Base-by-base conservation (phyloP, 2,113 vertebrate species). In the Synchiropus splendidus region DNA sequence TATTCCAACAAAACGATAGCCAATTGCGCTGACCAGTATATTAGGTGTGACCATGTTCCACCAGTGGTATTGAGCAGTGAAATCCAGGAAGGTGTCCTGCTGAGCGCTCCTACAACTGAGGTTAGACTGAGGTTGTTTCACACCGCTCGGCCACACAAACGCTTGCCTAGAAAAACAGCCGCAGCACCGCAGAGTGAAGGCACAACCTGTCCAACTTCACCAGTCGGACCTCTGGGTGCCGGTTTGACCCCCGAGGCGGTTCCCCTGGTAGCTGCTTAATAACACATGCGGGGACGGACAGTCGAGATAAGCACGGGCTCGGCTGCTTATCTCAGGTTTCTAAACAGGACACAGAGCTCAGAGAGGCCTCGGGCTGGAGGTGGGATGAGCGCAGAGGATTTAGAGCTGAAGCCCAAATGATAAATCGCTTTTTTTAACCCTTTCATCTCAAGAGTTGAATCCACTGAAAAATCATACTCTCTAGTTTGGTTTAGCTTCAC, bases 111-210 rank as follows among this genome's bases (percentile, higher is more conserved):
- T 47, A 45, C 37, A 47, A 44, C 42, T 41, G 18, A 61, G 52
- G 52, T 53, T 33, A 38, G 31, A 18, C 18, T 15, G 51, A 65
- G 57, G 51, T 61, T 48, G 53, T 18, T 46, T 45, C 12, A 48
- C 56, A 59, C 59, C 67, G 54, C 48, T 27, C 9, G 6, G 46
- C 48, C 48, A 43, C 31, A 59, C 58, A 36, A 48, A 48, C 21
- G 61, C 44, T 42, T 40, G 52, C 55, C 37, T 27, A 18, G 44
- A 57, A 49, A 70, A 74, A 53, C 50, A 54, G 6, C 31, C 38
- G 33, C 13, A 40, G 54, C 49, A 11, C 45, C 47, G n/a, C 48
- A 50, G 45, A 42, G 50, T 8, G 51, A 59, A 70, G 61, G 57
- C 52, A 60, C 39, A 54, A 51, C 10, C 34, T 17, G 27, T 16